Percentiles rank a stretch among this genome's conserved stretches.
Evolutionary conservation across 2,797 vertebrate species (phyloP).

Genomic region (Poecilia wingei): DNA sequence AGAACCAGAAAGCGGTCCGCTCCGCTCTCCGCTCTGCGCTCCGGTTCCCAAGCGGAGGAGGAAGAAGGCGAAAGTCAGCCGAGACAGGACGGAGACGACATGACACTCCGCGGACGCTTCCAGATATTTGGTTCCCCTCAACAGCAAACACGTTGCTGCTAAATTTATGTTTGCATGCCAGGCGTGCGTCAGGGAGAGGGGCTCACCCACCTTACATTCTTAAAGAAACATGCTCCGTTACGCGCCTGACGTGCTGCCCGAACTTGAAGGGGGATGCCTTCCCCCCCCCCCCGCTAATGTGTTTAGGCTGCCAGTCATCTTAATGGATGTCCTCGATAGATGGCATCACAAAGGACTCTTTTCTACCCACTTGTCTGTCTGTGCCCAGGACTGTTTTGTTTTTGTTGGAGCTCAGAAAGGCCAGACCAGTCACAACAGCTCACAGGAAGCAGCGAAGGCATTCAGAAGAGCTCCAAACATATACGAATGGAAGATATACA

Average conservation of each 20-base stretch:
- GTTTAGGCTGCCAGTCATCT: slow-evolving; percentile 3
- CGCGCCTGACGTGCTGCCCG: slow-evolving; percentile 38
- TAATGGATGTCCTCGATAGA: not conserved
- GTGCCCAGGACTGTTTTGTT: not conserved
- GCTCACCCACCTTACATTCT: slow-evolving; percentile 83
- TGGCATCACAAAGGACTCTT: not conserved
- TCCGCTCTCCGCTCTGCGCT: slow-evolving; percentile 11
- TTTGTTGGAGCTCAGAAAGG: slow-evolving; percentile 8
- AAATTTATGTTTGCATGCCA: slow-evolving; percentile 85
- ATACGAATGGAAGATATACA: not conserved
- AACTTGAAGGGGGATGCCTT: slow-evolving; percentile 33
- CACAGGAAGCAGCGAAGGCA: not conserved
- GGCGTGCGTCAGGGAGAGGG: slow-evolving; percentile 77
- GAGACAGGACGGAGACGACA: slow-evolving; percentile 60
- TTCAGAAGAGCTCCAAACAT: not conserved
- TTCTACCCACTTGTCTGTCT: not conserved
- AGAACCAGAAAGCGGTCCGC: slow-evolving; percentile 37
- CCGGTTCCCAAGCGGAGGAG: slow-evolving; percentile 28
- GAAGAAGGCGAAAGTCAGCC: slow-evolving; percentile 43
- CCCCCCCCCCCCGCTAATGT: not conserved
- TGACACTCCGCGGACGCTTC: slow-evolving; percentile 69
- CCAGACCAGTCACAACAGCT: slow-evolving; percentile 1
- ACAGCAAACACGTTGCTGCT: slow-evolving; percentile 81
- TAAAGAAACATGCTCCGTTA: slow-evolving; percentile 79
- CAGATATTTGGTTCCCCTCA: slow-evolving; percentile 72